These are phyloP conservation scores for Platichthys flesus DNA, from an alignment of 2,113 vertebrate species.

Conservation along the genomic window DNA sequence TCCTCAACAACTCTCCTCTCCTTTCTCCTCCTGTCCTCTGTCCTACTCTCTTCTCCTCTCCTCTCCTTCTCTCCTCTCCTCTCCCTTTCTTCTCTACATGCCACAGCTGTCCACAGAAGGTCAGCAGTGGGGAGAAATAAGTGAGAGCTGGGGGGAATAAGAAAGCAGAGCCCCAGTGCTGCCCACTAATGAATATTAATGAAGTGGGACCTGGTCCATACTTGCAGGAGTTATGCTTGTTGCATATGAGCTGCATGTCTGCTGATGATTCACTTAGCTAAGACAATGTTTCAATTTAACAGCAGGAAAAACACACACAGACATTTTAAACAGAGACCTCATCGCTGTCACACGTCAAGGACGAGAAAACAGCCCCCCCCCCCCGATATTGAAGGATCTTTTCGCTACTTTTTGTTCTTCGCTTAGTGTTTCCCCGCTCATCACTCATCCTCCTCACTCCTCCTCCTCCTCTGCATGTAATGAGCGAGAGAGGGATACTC, in stretches of 20 bases:
- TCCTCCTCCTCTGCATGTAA: no score
- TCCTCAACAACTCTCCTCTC: neutral
- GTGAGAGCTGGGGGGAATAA: conserved; percentile 50
- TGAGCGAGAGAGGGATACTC: no score
- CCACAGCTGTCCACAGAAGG: conserved; percentile 70
- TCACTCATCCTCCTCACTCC: no score
- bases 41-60: neutral
- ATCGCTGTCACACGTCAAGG: no score
- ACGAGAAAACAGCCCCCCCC: no score
- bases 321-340: no score
- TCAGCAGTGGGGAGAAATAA: conserved; percentile 50
- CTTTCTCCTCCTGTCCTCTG: neutral
- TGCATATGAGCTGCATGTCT: neutral
- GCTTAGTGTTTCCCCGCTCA: no score
- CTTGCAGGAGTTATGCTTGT: neutral
- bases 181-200: conserved; percentile 69
- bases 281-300: neutral
- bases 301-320: no score
- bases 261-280: conserved; percentile 9
- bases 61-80: neutral
- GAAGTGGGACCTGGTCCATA: conserved; percentile 11
- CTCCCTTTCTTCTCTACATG: conserved; percentile 39
- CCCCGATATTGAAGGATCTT: no score
- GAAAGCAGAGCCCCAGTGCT: conserved; percentile 41
- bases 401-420: no score